Conservation (phyloP, 2,113 vertebrate species). For the Prolemur simus region DNA sequence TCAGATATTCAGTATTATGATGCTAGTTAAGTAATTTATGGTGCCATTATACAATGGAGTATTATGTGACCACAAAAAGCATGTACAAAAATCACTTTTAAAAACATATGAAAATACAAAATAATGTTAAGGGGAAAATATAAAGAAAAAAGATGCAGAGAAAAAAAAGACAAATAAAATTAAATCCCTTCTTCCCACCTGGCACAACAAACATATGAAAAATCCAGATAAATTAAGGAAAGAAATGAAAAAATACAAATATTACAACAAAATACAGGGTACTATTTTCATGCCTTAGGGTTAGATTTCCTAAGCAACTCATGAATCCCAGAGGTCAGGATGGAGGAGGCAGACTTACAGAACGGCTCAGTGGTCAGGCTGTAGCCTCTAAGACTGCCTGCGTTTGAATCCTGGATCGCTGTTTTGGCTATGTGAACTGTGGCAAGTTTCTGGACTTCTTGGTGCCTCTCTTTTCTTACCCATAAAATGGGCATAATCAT, state of each 20-base stretch:
- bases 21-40: slow-evolving; percentile 28
- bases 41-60: not conserved
- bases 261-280: not conserved
- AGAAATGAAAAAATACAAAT: not conserved
- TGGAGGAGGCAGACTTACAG: not conserved
- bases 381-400: not conserved
- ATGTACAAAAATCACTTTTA: slow-evolving; percentile 18
- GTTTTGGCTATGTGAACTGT: not conserved
- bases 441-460: not conserved
- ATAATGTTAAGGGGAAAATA: not conserved
- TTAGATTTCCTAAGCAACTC: not conserved
- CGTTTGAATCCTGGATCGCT: not conserved
- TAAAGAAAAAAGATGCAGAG: not conserved
- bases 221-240: not conserved
- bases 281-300: not conserved
- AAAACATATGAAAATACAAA: not conserved
- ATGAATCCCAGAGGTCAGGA: not conserved
- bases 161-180: not conserved
- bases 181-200: not conserved
- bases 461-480: not conserved
- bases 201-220: not conserved
- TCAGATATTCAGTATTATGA: not conserved
- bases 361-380: not conserved
- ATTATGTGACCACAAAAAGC: slow-evolving; percentile 47
- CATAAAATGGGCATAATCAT: not conserved